Percentiles rank a stretch among this genome's conserved stretches.
These are phyloP conservation scores for Melanargia galathea DNA, from an alignment of 2,888 invertebrate genomes.

Conservation along the genomic window DNA sequence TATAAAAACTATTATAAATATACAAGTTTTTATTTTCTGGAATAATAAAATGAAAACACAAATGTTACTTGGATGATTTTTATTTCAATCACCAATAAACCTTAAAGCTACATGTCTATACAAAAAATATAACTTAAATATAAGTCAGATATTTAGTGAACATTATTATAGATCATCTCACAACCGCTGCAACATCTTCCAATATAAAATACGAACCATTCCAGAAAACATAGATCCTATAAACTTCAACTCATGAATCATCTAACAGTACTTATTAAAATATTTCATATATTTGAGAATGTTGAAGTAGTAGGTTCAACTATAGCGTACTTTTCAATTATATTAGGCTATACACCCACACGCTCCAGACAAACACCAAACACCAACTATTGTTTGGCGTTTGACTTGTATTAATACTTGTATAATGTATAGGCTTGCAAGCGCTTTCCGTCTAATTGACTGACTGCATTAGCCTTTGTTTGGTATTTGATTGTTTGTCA, in stretches of 20 bases:
- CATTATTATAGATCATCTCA: slow-evolving; percentile 81
- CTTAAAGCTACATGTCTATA: slow-evolving; percentile 79
- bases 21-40: slow-evolving; percentile 19
- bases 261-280: slow-evolving; percentile 53
- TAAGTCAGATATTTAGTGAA: slow-evolving; percentile 80
- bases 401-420: too few relatives aligned
- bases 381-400: too few relatives aligned
- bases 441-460: too few relatives aligned
- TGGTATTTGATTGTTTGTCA: too few relatives aligned
- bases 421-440: too few relatives aligned
- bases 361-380: too few relatives aligned
- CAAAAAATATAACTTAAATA: slow-evolving; percentile 80
- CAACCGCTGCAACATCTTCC: slow-evolving; percentile 79
- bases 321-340: not conserved
- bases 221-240: slow-evolving; percentile 66
- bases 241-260: slow-evolving; percentile 52
- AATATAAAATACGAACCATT: slow-evolving; percentile 67
- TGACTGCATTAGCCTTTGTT: too few relatives aligned
- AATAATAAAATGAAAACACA: slow-evolving; percentile 41
- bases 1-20: too few relatives aligned
- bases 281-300: too few relatives aligned
- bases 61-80: slow-evolving; percentile 64
- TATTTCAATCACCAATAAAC: slow-evolving; percentile 71
- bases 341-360: too few relatives aligned
- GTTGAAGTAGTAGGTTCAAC: too few relatives aligned